Base-by-base conservation (phyloP, 2,113 vertebrate species). In the Heptranchias perlo region DNA sequence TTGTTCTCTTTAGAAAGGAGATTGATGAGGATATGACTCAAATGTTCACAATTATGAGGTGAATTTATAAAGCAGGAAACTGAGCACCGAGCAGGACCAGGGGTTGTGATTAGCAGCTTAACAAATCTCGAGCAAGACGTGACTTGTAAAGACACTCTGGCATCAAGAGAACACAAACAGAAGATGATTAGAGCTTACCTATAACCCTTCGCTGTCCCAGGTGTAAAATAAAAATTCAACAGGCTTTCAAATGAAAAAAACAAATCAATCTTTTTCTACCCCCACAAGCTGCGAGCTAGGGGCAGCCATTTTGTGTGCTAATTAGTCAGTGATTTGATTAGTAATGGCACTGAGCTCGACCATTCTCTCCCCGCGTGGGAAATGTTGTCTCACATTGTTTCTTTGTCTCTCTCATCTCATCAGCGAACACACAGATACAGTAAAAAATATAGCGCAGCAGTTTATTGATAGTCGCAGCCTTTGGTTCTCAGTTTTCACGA, bases 101-200 rank as follows among this genome's bases (percentile, higher is more conserved):
- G 35, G 87, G 87, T 58, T 31, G 28, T 35, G 87, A 91, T 91
- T 91, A 91, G 49, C 87, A 13, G 87, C 87, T 91, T 91, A 91
- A 91, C 49, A 58, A 91, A 58, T n/a, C 87, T 35, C 31, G 4
- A 91, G 87, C 54, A 91, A 28, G 86, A 91, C 25, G 52, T 91
- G 87, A 91, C n/a, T 58, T 91, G 49, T 31, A 91, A 91, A 58
- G 87, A 91, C 16, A 31, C 49, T 31, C 86, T 18, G 6, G 39
- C 86, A 89, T 25, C 7, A 35, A 49, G 52, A 91, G 49, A 91
- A 89, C 8, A 25, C 87, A 91, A 31, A 58, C 86, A 91, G 52
- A 82, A 58, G 78, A 82, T 82, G 44, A 82, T 44, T 82, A 16
- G 10, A 91, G 87, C 52, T 91, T 91, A 58, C 87, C 47, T 58